Conservation (phyloP, 2,888 invertebrate species). For the Venustoraphidia nigricollis region DNA sequence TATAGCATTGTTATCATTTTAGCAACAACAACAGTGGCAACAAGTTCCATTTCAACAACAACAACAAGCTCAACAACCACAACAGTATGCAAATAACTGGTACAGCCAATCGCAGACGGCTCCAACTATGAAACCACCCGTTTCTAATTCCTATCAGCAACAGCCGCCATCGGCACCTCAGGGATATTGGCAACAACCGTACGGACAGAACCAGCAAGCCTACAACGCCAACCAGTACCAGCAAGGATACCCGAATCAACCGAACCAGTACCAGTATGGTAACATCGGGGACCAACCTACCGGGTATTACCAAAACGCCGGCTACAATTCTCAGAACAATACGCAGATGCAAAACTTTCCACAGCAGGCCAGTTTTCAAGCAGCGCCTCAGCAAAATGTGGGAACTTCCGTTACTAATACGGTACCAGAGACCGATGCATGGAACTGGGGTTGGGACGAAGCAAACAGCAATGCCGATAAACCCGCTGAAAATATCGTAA, state of each 20-base stretch:
- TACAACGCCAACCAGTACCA: slow-evolving; percentile 28
- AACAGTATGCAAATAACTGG: slow-evolving; percentile 24
- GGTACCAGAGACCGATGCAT: slow-evolving; percentile 21
- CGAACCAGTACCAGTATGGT: slow-evolving; percentile 7
- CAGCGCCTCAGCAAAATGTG: slow-evolving; percentile 20
- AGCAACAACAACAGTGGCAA: slow-evolving; percentile 30
- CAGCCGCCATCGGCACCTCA: slow-evolving; percentile 12
- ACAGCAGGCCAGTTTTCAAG: slow-evolving; percentile 5
- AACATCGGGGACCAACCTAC: not conserved
- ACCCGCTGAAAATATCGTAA: slow-evolving; percentile 20
- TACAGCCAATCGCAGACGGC: slow-evolving; percentile 23
- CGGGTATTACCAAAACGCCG: not conserved
- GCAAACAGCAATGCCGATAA: slow-evolving; percentile 24
- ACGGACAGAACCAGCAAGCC: slow-evolving; percentile 21
- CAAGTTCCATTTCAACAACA: slow-evolving; percentile 14
- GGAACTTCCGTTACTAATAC: slow-evolving; percentile 15
- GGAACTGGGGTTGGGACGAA: slow-evolving; percentile 47
- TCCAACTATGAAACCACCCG: slow-evolving; percentile 16
- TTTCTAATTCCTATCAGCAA: slow-evolving; percentile 11
- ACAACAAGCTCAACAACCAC: slow-evolving; percentile 12
- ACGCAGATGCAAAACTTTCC: not conserved
- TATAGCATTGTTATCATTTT: slow-evolving; percentile 7
- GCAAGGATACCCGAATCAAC: slow-evolving; percentile 4
- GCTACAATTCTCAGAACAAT: not conserved
- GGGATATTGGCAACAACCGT: slow-evolving; percentile 21